phyloP scores from a whole-genome alignment of 1,140 invertebrate genomes.

The Zaprionus ghesquierei region DNA sequence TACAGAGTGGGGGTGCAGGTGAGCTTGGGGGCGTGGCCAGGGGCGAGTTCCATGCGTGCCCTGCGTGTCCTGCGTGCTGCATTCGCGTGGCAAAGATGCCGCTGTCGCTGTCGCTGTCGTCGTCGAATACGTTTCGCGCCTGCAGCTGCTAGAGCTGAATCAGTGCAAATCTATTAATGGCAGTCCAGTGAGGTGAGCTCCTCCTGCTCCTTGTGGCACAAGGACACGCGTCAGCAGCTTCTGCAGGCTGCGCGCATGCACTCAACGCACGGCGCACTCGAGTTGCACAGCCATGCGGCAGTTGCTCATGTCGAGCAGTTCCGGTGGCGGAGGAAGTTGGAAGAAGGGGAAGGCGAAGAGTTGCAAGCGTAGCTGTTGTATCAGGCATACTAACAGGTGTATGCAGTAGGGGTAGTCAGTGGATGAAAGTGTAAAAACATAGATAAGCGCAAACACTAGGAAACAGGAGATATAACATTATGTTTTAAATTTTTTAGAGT shows the following conservation, averaged over 20 bases:
- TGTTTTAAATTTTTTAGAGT: too few relatives aligned
- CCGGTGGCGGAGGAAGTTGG: background rate
- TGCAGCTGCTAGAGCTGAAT: slow-evolving; percentile 4
- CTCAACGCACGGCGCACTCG: background rate
- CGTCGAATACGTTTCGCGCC: slow-evolving; percentile 25
- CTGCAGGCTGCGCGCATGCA: slow-evolving; percentile 38
- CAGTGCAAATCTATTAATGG: slow-evolving; percentile 66
- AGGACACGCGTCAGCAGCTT: slow-evolving; percentile 41
- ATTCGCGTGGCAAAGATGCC: slow-evolving; percentile 28
- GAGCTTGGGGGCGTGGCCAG: background rate
- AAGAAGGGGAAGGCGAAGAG: background rate
- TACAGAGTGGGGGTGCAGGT: background rate
- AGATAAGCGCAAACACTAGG: too few relatives aligned
- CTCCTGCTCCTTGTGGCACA: background rate
- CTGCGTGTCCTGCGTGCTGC: slow-evolving; percentile 10
- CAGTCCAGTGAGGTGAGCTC: background rate
- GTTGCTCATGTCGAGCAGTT: slow-evolving; percentile 27
- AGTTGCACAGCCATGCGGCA: slow-evolving; percentile 14
- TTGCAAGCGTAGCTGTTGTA: background rate
- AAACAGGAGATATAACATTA: too few relatives aligned
- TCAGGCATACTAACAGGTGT: slow-evolving; percentile 20
- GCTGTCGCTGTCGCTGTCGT: background rate
- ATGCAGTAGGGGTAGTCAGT: slow-evolving; percentile 2
- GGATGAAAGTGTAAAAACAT: background rate
- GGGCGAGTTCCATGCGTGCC: background rate